A percentile compares a stretch with the other conserved stretches of the same genome.
These are phyloP conservation scores for Carassius carassius DNA, from an alignment of 2,113 vertebrate genomes.

Conservation along the genomic window DNA sequence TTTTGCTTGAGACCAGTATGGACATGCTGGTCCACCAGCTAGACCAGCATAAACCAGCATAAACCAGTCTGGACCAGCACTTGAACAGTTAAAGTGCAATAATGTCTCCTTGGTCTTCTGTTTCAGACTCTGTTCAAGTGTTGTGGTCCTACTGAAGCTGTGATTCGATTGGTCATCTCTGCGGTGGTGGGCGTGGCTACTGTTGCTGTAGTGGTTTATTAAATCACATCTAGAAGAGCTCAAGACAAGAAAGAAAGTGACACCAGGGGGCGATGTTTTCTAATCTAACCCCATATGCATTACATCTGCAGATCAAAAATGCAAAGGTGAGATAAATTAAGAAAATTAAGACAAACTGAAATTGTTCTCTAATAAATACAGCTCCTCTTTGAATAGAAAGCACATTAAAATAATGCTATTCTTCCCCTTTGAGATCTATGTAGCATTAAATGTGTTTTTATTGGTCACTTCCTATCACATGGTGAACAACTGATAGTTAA, in stretches of 20 bases:
- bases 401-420: neutral
- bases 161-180: slow-evolving; percentile 1
- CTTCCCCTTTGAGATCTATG: neutral
- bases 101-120: neutral
- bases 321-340: neutral
- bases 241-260: neutral
- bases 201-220: neutral
- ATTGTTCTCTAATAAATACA: too few relatives aligned
- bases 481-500: too few relatives aligned
- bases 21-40: too few relatives aligned
- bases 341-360: too few relatives aligned
- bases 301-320: too few relatives aligned
- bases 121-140: neutral
- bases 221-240: neutral
- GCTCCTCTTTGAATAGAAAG: neutral
- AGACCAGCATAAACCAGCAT: too few relatives aligned
- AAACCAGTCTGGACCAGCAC: too few relatives aligned
- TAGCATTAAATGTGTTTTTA: neutral
- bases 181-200: neutral
- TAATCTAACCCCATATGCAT: neutral
- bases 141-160: neutral
- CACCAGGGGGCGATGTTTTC: neutral
- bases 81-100: neutral
- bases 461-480: too few relatives aligned
- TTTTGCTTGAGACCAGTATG: too few relatives aligned